phyloP scores from a whole-genome alignment of 2,797 vertebrate genomes.

The Denticeps clupeoides region DNA sequence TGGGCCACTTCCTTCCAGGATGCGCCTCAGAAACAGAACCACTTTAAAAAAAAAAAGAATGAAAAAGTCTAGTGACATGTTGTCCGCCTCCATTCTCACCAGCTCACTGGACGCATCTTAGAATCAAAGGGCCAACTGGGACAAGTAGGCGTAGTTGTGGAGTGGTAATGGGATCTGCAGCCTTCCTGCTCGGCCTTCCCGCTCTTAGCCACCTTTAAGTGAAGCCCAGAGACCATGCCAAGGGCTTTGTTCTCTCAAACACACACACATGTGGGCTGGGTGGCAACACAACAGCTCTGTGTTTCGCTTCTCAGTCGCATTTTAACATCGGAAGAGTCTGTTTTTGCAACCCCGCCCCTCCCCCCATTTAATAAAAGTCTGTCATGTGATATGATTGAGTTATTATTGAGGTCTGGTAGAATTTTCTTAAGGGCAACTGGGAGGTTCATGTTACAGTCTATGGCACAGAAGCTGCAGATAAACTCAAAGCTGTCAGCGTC shows the following conservation, averaged over 20 bases:
- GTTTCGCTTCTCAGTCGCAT: not conserved
- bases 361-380: slow-evolving; percentile 27
- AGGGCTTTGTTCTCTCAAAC: slow-evolving; percentile 35
- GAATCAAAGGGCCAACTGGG: slow-evolving; percentile 41
- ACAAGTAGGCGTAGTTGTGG: slow-evolving; percentile 22
- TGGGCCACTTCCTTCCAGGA: slow-evolving; percentile 55
- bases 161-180: too few relatives aligned
- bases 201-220: slow-evolving; percentile 34
- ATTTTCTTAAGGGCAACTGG: slow-evolving; percentile 28
- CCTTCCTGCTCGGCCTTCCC: too few relatives aligned
- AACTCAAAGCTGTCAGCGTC: slow-evolving; percentile 37
- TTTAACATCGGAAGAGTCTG: too few relatives aligned
- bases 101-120: slow-evolving; percentile 33
- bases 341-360: too few relatives aligned
- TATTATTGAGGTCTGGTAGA: slow-evolving; percentile 17
- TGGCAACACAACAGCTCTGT: slow-evolving; percentile 1
- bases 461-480: slow-evolving; percentile 48
- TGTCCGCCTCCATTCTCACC: slow-evolving; percentile 40
- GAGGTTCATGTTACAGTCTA: slow-evolving; percentile 32
- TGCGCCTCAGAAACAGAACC: slow-evolving; percentile 39
- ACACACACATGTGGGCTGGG: slow-evolving; percentile 13
- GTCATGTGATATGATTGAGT: slow-evolving; percentile 41
- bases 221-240: slow-evolving; percentile 23
- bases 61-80: slow-evolving; percentile 18
- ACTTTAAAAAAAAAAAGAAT: slow-evolving; percentile 5